phyloP scores from a whole-genome alignment of 1,140 invertebrate species.

The Oreohelix idahoensis region DNA sequence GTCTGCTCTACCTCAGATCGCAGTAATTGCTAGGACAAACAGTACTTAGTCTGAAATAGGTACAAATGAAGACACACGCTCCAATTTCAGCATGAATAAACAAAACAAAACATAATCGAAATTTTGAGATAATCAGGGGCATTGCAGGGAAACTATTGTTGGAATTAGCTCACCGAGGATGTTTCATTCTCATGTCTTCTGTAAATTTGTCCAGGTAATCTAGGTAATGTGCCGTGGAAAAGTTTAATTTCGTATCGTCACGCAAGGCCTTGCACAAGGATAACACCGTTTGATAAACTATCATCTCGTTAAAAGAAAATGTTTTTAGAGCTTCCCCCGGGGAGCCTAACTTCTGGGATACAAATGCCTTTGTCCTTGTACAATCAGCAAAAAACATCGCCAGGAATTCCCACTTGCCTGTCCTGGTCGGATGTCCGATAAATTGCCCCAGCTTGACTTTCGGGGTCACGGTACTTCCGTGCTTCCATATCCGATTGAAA shows the following conservation, averaged over 20 bases:
- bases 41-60: no score
- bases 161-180: no score
- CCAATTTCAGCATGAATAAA: no score
- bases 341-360: background rate
- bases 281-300: background rate
- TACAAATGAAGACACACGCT: no score
- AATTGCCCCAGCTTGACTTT: background rate
- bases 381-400: background rate
- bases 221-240: background rate
- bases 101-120: no score
- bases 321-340: background rate
- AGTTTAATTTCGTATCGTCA: background rate
- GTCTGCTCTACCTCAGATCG: no score
- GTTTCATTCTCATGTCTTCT: no score
- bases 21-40: no score
- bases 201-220: background rate
- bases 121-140: no score
- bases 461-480: background rate
- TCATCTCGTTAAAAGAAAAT: background rate
- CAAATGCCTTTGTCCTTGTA: background rate
- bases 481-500: background rate
- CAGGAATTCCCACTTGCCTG: background rate
- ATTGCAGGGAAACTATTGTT: no score
- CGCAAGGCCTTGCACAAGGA: background rate
- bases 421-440: background rate